Evolutionary conservation across 2,113 vertebrate species (phyloP).

Genomic region (Gavia stellata): DNA sequence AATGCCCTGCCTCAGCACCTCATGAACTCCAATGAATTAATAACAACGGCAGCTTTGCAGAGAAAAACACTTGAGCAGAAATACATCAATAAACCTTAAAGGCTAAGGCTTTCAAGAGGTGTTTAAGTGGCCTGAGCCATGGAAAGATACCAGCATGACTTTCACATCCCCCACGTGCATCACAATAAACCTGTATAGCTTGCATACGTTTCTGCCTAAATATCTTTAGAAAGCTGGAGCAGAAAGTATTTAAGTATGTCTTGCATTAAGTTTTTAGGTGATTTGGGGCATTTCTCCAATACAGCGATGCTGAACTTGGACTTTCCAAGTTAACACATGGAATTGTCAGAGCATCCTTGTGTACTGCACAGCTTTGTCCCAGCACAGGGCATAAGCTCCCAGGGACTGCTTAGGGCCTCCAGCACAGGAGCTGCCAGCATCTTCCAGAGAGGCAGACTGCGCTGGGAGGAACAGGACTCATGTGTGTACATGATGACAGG

Average conservation of each 20-base stretch:
- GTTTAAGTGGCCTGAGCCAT: neutral
- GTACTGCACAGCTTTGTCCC: neutral
- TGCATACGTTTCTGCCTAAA: neutral
- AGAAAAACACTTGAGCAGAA: neutral
- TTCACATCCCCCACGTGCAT: neutral
- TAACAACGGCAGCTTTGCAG: neutral
- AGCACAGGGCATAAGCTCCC: neutral
- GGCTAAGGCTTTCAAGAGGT: neutral
- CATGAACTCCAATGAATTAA: neutral
- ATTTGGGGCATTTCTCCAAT: neutral
- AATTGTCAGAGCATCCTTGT: neutral
- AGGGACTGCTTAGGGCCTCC: neutral
- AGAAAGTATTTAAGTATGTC: neutral
- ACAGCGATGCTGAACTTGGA: neutral
- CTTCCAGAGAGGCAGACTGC: neutral
- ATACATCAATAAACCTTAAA: neutral
- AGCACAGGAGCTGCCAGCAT: neutral
- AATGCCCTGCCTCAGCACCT: neutral
- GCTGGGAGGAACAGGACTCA: neutral
- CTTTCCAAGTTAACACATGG: neutral
- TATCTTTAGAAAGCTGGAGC: neutral
- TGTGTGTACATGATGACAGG: neutral
- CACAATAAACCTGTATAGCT: neutral
- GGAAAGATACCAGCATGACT: neutral
- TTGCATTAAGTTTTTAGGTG: neutral